Evolutionary conservation across 2,797 vertebrate species (phyloP), one percentile per base, ranked within the genome.

Genomic region (Phrynocephalus forsythii): DNA sequence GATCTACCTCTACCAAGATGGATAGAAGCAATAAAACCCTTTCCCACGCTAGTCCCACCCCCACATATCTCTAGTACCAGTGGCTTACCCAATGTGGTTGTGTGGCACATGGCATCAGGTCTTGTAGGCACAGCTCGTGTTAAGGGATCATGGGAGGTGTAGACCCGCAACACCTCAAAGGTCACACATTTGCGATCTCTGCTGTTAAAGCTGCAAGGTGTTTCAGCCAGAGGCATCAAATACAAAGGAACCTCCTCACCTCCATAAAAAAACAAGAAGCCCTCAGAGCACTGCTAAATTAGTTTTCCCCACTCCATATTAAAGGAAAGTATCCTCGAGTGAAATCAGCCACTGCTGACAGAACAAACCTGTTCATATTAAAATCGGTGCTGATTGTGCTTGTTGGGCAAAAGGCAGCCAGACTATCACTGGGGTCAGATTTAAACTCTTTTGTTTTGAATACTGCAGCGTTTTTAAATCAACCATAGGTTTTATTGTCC

Each of bases 401-500:
- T 78, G 6, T 75, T 84, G 2, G 15, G 79, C 3, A 90, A 90
- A 89, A 88, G 2, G 1, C 50, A 89, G 1, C 0, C 78, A 67
- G n/a, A 68, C 30, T 69, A 85, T 84, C 68, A 80, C 0, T 67
- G 56, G 67, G 1, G n/a, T 26, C 38, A 85, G 7, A 77, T 89
- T 88, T 88, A 0, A 88, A 72, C 13, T 0, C 38, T 82, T 73
- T 56, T 63, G 76, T 50, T 9, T 10, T 15, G 18, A 11, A 15
- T 0, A 20, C 24, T 79, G 6, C 1, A 66, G 0, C 0, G 16
- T 20, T 81, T 92, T 89, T 66, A 26, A 48, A 33, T 72, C 76
- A 85, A 56, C 79, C 71, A 83, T 52, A 84, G 33, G 79, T 79
- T 66, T 88, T 28, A 20, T 50, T 67, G n/a, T 79, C 33, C 6